Base-by-base conservation (phyloP, 2,888 invertebrate species). In the Lamellibrachia columna region DNA sequence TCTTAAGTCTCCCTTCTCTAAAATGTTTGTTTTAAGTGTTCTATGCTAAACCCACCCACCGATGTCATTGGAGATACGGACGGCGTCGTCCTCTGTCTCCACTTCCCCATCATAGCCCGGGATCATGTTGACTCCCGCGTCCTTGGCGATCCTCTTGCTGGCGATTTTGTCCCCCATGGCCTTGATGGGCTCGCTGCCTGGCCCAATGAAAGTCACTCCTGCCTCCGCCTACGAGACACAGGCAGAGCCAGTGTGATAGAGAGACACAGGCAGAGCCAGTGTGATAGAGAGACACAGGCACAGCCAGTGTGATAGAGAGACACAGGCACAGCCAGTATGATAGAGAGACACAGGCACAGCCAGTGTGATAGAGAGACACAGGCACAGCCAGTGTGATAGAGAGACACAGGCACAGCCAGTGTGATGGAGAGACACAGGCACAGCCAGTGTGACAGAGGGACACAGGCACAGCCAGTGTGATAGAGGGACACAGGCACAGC, bases 101-200 rank as follows among this genome's bases (percentile, higher is more conserved):
- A 97, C 96, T 75, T 97, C 97, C 4, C 97, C 97, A 94, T 97
- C 97, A 94, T 95, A 97, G 4, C 97, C 97, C 15, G 97, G 97
- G 94, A 98, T 97, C 95, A 97, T 97, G 96, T 97, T 97, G 40
- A 94, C 97, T 90, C 97, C 97, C 92, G 98, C 98, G 93, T 97
- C 97, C 93, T 96, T 96, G 11, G 98, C 98, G 91, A 97, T 97
- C 93, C 97, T 96, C 96, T 98, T 98, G 93, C 97, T 97, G 95
- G 97, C 97, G 90, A 98, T 97, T 96, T 98, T 98, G 95, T 98
- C 98, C 55, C 98, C 98, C 97, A 98, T 97, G 93, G 97, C 97
- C 53, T 96, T 96, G 94, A 98, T 97, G 28, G 97, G 97, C 94
- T 96, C 95, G 53, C 97, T 97, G 94, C 97, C 97, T 11, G 97